Base-by-base conservation (phyloP, 2,888 invertebrate species). In the Catocala fraxini region DNA sequence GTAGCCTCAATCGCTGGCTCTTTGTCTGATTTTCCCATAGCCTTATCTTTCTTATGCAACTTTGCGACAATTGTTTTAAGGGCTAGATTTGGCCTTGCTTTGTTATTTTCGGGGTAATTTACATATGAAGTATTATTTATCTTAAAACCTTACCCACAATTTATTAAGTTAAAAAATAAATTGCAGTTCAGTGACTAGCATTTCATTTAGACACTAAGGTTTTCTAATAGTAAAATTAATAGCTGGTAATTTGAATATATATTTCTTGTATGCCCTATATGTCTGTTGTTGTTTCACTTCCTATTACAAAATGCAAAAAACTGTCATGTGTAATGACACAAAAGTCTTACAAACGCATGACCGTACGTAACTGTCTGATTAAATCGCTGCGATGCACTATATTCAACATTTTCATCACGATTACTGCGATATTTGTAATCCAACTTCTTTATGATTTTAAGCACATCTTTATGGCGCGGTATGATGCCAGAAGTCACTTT, bases 361-460 rank as follows among this genome's bases (percentile, higher is more conserved):
- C 51, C 15, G 47, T 66, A 68, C 59, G 70, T 68, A 73, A 75
- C 70, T 51, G 62, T 56, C 58, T 59, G 69, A 70, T 76, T 56
- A 65, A 68, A 72, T 69, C 68, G 43, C 39, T 48, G 15, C 54
- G 39, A 33, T 53, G 63, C 58, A 53, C 56, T 62, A 56, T 63
- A 65, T 64, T 71, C 39, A 45, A 71, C 63, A 68, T 68, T 73
- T 67, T 59, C 60, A 64, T 71, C 69, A 73, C 71, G 66, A 56
- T 35, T 13, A 25, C 33, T 53, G 63, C 54, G 45, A 65, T 59
- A 42, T 52, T 48, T 63, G 56, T 53, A 54, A 57, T 54, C 45
- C 58, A 65, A 63, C 49, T 47, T 58, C 34, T 55, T 59, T 58
- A 59, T 51, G 55, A 51, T 53, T 59, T 73, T 12, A 62, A 73